These are phyloP conservation scores for Phorcus lineatus DNA, from an alignment of 2,888 invertebrate genomes.

Conservation along the genomic window DNA sequence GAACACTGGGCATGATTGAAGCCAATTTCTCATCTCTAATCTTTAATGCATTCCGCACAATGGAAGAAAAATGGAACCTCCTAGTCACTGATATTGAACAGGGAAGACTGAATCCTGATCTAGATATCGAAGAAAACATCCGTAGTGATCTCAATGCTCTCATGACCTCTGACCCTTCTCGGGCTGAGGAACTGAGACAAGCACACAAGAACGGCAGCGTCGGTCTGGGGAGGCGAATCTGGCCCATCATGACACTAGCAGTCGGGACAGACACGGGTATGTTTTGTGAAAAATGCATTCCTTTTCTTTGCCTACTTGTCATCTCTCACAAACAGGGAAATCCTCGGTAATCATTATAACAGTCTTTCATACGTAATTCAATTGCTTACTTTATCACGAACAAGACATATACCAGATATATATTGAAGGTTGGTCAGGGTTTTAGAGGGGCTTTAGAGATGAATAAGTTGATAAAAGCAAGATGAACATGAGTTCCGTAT, in stretches of 20 bases:
- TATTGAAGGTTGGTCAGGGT: too few species aligned
- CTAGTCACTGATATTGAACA: slow-evolving; percentile 66
- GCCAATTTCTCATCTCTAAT: slow-evolving; percentile 73
- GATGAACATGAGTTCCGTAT: too few species aligned
- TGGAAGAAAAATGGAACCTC: slow-evolving; percentile 59
- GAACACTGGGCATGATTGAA: slow-evolving; percentile 69
- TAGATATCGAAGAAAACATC: slow-evolving; percentile 57
- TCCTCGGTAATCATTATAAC: too few species aligned
- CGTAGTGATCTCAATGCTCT: slow-evolving; percentile 56
- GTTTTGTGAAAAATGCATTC: slow-evolving; percentile 38
- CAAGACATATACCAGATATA: too few species aligned
- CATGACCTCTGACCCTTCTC: slow-evolving; percentile 60
- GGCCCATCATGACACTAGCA: slow-evolving; percentile 65
- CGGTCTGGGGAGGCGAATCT: slow-evolving; percentile 64
- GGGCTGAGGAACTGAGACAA: slow-evolving; percentile 65
- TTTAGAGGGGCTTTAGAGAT: too few species aligned
- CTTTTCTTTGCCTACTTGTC: too few species aligned
- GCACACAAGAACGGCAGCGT: slow-evolving; percentile 59
- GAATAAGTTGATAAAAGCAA: too few species aligned
- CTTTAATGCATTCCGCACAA: slow-evolving; percentile 61
- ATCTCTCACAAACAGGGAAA: too few species aligned
- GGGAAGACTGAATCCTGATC: slow-evolving; percentile 56
- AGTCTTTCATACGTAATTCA: too few species aligned
- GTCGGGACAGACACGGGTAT: slow-evolving; percentile 68
- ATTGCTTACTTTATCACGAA: too few species aligned